Evolutionary conservation across 2,797 vertebrate species (phyloP), one percentile per base, ranked within the genome.

Genomic region (Halcyon chelicuti): DNA sequence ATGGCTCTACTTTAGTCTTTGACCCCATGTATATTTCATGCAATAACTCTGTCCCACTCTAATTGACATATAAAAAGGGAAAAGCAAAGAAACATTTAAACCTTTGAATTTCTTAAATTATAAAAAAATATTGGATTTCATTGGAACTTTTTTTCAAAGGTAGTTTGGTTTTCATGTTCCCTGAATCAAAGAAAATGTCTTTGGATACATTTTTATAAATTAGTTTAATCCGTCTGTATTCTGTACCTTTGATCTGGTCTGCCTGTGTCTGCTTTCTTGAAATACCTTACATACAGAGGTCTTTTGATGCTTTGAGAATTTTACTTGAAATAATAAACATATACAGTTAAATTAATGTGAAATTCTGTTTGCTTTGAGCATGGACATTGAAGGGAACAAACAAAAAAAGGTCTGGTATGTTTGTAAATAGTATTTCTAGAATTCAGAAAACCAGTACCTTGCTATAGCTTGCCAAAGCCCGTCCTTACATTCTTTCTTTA

Each of bases 231-330:
- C 88, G 66, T 62, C 62, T 81, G 21, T 29, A 75, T 86, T 92
- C 51, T 57, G 3, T 82, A 79, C 80, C 88, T 95, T 96, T 95
- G 95, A 94, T 94, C 92, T 94, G 67, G 28, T 67, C 33, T 79
- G 79, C 62, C 55, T 94, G 35, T 79, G 86, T 85, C 92, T 95
- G 63, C 80, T 88, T 81, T 92, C 92, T 93, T 86, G 46, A 92
- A 91, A 89, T 91, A 67, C 55, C 60, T 90, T 63, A 46, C 81
- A 35, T 33, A 37, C 19, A 86, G 65, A 68, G 47, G 33, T 29
- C 62, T 95, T 78, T 91, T 91, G 87, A 94, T 76, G 47, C 76
- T 88, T 57, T 62, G 73, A 88, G 92, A 90, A 62, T 90, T 94
- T 84, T 88, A 40, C 39, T 88, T 88, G 91, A 94, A 93, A 83